These are phyloP conservation scores for Solenodon paradoxus DNA, from an alignment of 2,113 vertebrate species.

Conservation along the genomic window DNA sequence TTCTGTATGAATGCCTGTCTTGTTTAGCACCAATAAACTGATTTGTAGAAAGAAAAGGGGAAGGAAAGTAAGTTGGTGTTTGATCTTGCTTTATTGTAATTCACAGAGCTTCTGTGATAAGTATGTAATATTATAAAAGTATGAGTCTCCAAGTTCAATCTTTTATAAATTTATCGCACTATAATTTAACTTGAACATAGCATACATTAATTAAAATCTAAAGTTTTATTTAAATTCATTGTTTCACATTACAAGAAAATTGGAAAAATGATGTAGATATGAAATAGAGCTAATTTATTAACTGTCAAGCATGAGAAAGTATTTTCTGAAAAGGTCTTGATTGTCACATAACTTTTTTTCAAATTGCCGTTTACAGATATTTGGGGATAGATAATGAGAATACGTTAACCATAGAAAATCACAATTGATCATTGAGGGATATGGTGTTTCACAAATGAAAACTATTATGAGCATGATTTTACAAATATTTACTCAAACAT, in stretches of 20 bases:
- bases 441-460: not conserved
- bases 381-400: not conserved
- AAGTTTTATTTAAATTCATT: not conserved
- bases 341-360: not conserved
- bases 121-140: too few species aligned
- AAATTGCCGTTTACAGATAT: not conserved
- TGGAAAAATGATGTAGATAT: not conserved
- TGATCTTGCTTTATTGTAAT: not conserved
- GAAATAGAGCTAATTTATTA: not conserved
- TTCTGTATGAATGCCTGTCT: not conserved
- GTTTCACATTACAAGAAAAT: conserved; percentile 6
- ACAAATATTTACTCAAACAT: conserved; percentile 42
- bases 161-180: not conserved
- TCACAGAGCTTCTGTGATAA: not conserved
- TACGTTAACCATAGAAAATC: not conserved
- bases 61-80: not conserved
- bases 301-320: not conserved
- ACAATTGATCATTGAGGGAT: not conserved
- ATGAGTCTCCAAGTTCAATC: not conserved
- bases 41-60: not conserved
- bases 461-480: not conserved
- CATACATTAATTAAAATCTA: not conserved
- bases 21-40: not conserved
- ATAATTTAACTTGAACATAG: not conserved
- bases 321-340: not conserved